Conservation (phyloP, 2,797 vertebrate species). For the Spinibarbus caldwelli region DNA sequence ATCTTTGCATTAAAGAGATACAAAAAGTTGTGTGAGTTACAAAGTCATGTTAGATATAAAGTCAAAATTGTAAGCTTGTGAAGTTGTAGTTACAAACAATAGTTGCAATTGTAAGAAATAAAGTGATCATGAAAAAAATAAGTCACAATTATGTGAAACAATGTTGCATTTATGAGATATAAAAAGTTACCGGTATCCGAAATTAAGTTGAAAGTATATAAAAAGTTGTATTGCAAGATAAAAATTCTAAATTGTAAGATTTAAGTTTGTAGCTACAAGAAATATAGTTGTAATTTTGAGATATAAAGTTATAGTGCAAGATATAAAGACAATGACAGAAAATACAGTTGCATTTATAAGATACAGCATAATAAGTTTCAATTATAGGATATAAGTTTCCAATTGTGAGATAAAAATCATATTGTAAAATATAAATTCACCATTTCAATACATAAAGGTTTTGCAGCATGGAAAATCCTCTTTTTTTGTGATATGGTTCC, state of each 20-base stretch:
- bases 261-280: not conserved
- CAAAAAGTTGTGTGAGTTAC: not conserved
- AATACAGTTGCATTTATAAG: not conserved
- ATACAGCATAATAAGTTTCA: not conserved
- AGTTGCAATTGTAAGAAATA: not conserved
- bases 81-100: not conserved
- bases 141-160: not conserved
- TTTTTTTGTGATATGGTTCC: not conserved
- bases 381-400: not conserved
- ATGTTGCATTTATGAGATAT: not conserved
- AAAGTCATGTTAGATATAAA: not conserved
- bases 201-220: not conserved
- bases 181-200: not conserved
- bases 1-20: not conserved
- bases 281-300: not conserved
- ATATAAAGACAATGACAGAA: not conserved
- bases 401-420: not conserved
- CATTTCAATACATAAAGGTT: not conserved
- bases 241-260: not conserved
- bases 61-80: not conserved
- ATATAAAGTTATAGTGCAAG: not conserved
- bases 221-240: not conserved
- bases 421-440: not conserved
- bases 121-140: not conserved
- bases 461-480: not conserved